Percentiles rank a stretch among this genome's conserved stretches.
phyloP scores from a whole-genome alignment of 2,113 vertebrate species.

The Odocoileus virginianus region DNA sequence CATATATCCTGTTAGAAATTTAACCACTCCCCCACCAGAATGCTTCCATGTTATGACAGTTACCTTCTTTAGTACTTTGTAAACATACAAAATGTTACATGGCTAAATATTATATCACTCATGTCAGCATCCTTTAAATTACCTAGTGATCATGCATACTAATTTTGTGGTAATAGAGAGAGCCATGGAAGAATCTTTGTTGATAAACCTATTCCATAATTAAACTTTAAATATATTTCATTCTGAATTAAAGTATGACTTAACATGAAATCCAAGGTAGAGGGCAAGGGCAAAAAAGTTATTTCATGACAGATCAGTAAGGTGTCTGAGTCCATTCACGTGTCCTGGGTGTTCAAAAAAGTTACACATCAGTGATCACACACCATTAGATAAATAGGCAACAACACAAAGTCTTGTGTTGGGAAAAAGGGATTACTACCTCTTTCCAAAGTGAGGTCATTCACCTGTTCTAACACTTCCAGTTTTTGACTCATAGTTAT shows the following conservation, averaged over 20 bases:
- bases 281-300: background rate
- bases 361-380: background rate
- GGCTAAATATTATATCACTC: background rate
- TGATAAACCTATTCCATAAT: background rate
- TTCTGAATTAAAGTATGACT: slow-evolving; percentile 15
- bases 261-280: background rate
- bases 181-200: background rate
- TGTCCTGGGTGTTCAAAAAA: background rate
- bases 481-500: background rate
- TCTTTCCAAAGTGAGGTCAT: background rate
- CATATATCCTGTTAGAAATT: slow-evolving; percentile 21
- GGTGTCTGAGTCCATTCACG: background rate
- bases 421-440: background rate
- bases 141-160: background rate
- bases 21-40: background rate
- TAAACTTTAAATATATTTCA: background rate
- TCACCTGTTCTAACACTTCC: background rate
- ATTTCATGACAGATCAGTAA: background rate
- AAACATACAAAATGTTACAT: background rate
- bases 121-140: background rate
- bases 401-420: background rate
- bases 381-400: background rate
- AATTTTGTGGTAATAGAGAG: background rate
- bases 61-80: background rate
- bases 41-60: background rate